These are phyloP conservation scores for Meta bourneti DNA, from an alignment of 2,888 invertebrate genomes.

Conservation along the genomic window DNA sequence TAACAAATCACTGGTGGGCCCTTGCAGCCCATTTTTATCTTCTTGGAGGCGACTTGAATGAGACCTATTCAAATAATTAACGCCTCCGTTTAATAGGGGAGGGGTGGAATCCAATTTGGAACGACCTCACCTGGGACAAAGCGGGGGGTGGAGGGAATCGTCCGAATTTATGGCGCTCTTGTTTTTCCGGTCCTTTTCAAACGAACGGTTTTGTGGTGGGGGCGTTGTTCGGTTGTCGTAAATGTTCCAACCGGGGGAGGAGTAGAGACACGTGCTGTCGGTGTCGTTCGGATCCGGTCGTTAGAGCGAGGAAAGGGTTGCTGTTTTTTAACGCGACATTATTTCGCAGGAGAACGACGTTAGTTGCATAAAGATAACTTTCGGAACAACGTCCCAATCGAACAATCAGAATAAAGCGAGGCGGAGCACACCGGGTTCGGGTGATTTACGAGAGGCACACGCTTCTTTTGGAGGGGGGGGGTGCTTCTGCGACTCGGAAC, in stretches of 20 bases:
- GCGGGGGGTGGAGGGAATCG: neutral
- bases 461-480: no score
- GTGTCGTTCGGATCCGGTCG: neutral
- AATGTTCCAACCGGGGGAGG: neutral
- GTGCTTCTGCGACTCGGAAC: no score
- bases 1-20: neutral
- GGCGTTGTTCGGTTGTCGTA: neutral
- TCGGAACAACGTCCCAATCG: no score
- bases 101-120: constrained; percentile 50
- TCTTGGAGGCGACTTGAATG: constrained; percentile 7
- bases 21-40: constrained; percentile 10
- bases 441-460: no score
- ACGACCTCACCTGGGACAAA: constrained; percentile 4
- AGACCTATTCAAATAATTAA: constrained; percentile 52
- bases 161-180: neutral
- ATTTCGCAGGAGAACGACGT: neutral
- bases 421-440: no score
- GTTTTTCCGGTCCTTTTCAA: no score
- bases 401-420: no score
- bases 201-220: no score
- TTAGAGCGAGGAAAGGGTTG: neutral
- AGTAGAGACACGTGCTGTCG: neutral
- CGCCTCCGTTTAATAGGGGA: constrained; percentile 23
- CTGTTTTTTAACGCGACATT: neutral
- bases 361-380: no score